Evolutionary conservation across 2,888 invertebrate species (phyloP).

Genomic region (Tachystola acroxantha): DNA sequence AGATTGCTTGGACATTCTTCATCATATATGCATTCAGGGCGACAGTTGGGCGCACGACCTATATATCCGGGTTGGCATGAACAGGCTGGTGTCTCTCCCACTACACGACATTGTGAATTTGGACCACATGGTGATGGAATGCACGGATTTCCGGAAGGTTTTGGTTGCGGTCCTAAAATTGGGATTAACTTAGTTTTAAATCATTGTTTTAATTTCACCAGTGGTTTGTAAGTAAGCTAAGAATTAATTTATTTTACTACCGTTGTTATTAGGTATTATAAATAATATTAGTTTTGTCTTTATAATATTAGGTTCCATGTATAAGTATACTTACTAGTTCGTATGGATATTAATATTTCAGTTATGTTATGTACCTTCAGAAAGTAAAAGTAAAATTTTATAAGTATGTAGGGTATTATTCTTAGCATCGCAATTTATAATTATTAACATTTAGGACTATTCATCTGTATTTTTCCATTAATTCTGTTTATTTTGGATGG

Average conservation of each 20-base stretch:
- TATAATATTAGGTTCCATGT: background rate
- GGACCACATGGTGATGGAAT: slow-evolving; percentile 91
- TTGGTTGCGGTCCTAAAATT: slow-evolving; percentile 72
- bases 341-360: no score
- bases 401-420: no score
- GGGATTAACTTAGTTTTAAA: background rate
- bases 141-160: slow-evolving; percentile 85
- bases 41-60: slow-evolving; percentile 90
- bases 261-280: background rate
- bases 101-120: slow-evolving; percentile 88
- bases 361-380: no score
- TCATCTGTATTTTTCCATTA: no score
- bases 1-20: slow-evolving; percentile 90
- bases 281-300: background rate
- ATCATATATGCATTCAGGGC: slow-evolving; percentile 91
- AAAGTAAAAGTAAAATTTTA: no score
- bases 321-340: no score
- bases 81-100: slow-evolving; percentile 87
- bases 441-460: no score
- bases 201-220: no score
- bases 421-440: no score
- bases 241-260: no score
- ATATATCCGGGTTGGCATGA: slow-evolving; percentile 88
- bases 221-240: no score
- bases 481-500: no score